Base-by-base conservation (phyloP, 2,888 invertebrate genomes). In the Pterostichus niger region DNA sequence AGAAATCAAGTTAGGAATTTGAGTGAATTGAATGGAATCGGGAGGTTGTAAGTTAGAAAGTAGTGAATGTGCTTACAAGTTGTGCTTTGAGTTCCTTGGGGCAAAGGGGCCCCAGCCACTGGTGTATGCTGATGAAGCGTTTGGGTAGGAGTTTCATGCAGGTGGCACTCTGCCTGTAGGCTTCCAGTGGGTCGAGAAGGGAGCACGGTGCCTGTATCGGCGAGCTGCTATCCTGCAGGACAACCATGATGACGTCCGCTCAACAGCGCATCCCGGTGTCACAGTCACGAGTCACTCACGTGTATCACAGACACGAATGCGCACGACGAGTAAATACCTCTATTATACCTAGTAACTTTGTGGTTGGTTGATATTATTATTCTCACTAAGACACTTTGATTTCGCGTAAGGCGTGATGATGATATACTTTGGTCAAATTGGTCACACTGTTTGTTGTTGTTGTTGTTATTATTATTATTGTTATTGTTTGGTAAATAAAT, bases 111-210 rank as follows among this genome's bases (percentile, higher is more conserved):
- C 96, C 95, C 89, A 97, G 92, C 96, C 96, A 96, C 91, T 96
- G 96, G 91, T 97, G 97, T 89, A 97, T 93, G 92, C 96, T 96
- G 90, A 97, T 96, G 91, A 95, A 97, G 88, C 97, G 93, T 92
- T 97, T 97, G 88, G 96, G 96, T 91, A 97, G 93, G 93, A 97
- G 94, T 94, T 97, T 97, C 90, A 96, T 92, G 87, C 96, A 95
- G 88, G 95, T 94, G 87, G 95, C 94, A 87, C 95, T 94, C 90
- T 96, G 96, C 88, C 95, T 94, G 91, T 96, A 96, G 85, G 94
- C 93, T 90, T 96, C 96, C 89, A 96, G 91, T 86, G 94, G 93
- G 86, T 93, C 93, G 86, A 90, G 87, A 79, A 91, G 88, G 73
- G 94, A 91, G 86, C 94, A 94, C 89, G 94, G 93, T 88, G 94